Evolutionary conservation across 2,888 invertebrate species (phyloP).

Genomic region (Lottia gigantea): DNA sequence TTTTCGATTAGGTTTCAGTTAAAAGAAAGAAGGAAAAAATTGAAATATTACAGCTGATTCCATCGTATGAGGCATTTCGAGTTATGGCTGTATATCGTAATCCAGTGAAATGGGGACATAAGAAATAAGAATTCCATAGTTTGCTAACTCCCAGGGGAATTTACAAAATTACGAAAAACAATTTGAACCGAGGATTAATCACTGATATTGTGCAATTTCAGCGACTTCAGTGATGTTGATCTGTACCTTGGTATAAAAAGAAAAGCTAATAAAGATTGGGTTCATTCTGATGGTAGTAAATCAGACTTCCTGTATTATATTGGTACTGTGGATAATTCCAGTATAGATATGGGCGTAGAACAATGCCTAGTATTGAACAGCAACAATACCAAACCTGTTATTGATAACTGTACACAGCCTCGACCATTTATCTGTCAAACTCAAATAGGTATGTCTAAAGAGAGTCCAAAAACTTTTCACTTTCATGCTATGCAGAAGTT

Average conservation of each 20-base stretch:
- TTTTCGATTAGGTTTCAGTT: no score
- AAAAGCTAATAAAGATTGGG: background rate
- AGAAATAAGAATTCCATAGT: no score
- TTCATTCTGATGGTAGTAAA: background rate
- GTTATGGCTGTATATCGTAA: no score
- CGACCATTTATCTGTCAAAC: background rate
- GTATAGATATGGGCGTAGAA: background rate
- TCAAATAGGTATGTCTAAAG: slow-evolving; percentile 1
- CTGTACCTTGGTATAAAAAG: background rate
- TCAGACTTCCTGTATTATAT: background rate
- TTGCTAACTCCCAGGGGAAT: no score
- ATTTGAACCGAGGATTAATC: no score
- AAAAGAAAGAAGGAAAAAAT: no score
- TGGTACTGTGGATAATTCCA: background rate
- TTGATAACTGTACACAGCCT: background rate
- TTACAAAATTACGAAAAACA: no score
- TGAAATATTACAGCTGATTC: no score
- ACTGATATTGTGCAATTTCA: background rate
- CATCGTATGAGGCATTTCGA: no score
- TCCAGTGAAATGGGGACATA: no score
- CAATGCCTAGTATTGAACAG: background rate
- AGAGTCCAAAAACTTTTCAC: no score
- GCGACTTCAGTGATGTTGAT: background rate
- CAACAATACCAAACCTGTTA: background rate
- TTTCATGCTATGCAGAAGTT: no score